phyloP scores from a whole-genome alignment of 2,113 vertebrate genomes.

The Smithornis capensis region DNA sequence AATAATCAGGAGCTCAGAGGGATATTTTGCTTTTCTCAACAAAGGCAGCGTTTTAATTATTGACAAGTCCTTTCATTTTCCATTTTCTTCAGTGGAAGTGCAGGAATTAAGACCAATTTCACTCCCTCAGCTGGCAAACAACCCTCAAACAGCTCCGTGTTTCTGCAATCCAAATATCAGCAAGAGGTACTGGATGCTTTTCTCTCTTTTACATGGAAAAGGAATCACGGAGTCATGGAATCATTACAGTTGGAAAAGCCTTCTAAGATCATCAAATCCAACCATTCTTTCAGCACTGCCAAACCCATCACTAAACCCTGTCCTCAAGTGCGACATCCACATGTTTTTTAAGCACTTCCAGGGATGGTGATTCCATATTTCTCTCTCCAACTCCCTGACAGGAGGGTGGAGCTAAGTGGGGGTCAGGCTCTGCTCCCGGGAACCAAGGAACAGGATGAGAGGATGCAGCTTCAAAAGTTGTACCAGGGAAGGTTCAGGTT shows the following conservation, averaged over 20 bases:
- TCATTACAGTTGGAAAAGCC: neutral
- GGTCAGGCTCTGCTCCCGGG: too few relatives aligned
- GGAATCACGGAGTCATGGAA: neutral
- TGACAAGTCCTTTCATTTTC: neutral
- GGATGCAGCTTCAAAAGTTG: too few relatives aligned
- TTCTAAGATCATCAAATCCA: neutral
- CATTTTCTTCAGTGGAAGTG: neutral
- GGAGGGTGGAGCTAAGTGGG: too few relatives aligned
- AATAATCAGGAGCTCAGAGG: neutral
- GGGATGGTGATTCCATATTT: too few relatives aligned
- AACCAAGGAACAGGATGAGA: too few relatives aligned
- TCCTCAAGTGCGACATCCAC: too few relatives aligned
- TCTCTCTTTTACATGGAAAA: neutral
- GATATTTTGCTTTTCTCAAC: neutral
- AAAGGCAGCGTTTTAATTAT: neutral
- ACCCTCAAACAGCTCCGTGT: neutral
- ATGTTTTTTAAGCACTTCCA: too few relatives aligned
- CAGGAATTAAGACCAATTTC: neutral
- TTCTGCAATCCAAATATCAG: neutral
- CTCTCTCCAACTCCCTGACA: too few relatives aligned
- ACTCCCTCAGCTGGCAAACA: neutral
- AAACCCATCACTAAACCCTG: neutral
- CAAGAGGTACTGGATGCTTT: neutral
- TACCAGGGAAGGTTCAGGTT: too few relatives aligned
- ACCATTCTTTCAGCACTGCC: neutral